phyloP scores from a whole-genome alignment of 2,113 vertebrate genomes.

The Stigmatopora argus region DNA sequence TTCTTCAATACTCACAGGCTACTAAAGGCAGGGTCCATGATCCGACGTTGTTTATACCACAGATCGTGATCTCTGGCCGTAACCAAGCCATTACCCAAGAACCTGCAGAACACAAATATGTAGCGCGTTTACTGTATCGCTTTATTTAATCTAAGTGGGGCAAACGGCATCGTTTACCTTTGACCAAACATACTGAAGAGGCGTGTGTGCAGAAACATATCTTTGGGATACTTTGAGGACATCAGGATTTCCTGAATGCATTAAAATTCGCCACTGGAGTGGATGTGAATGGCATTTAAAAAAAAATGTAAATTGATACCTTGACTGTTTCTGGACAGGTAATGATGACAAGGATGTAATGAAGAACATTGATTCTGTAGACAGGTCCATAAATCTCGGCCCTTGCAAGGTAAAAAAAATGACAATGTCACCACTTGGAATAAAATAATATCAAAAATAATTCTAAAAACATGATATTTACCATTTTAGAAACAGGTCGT shows the following conservation, averaged over 20 bases:
- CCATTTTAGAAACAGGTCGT: constrained; percentile 57
- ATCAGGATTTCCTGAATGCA: constrained; percentile 65
- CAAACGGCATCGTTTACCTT: constrained; percentile 39
- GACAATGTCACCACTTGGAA: background rate
- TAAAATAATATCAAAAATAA: background rate
- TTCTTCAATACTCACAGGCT: constrained; percentile 67
- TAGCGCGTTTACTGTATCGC: background rate
- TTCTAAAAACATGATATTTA: constrained; percentile 8
- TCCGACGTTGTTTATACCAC: constrained; percentile 83
- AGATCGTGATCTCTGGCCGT: constrained; percentile 73
- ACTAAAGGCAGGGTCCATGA: constrained; percentile 88
- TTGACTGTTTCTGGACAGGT: constrained; percentile 63
- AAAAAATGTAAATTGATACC: constrained; percentile 48
- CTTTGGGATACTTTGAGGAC: constrained; percentile 70
- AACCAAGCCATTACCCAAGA: constrained; percentile 80
- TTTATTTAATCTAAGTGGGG: background rate
- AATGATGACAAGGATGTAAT: constrained; percentile 28
- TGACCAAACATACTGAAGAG: constrained; percentile 63
- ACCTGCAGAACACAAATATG: constrained; percentile 56
- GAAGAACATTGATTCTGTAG: constrained; percentile 49
- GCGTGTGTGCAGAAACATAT: constrained; percentile 39
- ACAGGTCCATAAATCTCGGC: constrained; percentile 51
- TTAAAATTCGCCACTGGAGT: background rate
- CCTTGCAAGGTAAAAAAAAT: constrained; percentile 30
- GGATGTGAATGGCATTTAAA: background rate